phyloP scores from a whole-genome alignment of 2,888 invertebrate genomes.

The Pasiphila rectangulata region DNA sequence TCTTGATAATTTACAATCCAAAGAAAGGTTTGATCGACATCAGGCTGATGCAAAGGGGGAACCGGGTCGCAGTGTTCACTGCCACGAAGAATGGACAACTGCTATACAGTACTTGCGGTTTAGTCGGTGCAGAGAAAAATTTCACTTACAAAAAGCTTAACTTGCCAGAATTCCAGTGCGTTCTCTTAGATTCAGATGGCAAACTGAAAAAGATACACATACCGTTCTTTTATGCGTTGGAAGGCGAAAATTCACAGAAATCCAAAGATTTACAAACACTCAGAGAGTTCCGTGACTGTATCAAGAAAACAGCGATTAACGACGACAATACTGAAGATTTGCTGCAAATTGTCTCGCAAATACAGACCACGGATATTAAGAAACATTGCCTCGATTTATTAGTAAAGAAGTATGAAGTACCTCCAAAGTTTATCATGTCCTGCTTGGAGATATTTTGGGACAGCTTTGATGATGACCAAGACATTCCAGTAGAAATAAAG shows the following conservation, averaged over 20 bases:
- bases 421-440: constrained; percentile 81
- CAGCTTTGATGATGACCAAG: constrained; percentile 41
- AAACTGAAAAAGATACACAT: constrained; percentile 90
- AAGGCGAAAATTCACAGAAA: constrained; percentile 91
- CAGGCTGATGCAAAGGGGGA: constrained; percentile 94
- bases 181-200: constrained; percentile 91
- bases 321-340: constrained; percentile 78
- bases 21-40: constrained; percentile 96
- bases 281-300: constrained; percentile 85
- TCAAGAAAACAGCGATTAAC: constrained; percentile 80
- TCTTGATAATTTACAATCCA: constrained; percentile 95
- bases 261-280: constrained; percentile 93
- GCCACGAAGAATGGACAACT: constrained; percentile 92
- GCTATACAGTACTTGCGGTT: constrained; percentile 89
- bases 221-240: constrained; percentile 95
- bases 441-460: constrained; percentile 75
- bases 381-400: constrained; percentile 87
- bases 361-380: constrained; percentile 86
- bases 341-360: constrained; percentile 79
- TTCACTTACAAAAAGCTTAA: constrained; percentile 80
- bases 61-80: constrained; percentile 93
- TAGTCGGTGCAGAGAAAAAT: constrained; percentile 85
- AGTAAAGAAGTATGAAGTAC: constrained; percentile 82
- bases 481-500: constrained; percentile 48
- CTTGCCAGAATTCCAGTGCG: constrained; percentile 84